Conservation (phyloP, 2,888 invertebrate species). For the Helicoverpa assulta region DNA sequence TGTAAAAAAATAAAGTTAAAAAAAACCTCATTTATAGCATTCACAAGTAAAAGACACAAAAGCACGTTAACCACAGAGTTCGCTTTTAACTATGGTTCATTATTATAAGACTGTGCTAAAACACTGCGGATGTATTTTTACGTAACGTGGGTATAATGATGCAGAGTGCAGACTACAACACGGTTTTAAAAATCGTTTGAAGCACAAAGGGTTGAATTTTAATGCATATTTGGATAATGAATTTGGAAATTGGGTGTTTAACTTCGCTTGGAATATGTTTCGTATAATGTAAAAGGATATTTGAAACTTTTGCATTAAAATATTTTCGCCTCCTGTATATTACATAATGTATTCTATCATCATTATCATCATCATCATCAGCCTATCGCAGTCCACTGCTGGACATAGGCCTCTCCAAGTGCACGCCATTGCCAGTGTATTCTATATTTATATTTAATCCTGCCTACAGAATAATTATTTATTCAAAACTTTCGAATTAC, state of each 20-base stretch:
- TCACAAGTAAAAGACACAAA: conserved; percentile 4
- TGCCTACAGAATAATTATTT: no score
- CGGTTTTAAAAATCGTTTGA: conserved; percentile 40
- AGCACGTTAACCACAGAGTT: conserved; percentile 12
- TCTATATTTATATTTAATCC: no score
- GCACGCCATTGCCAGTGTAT: no score
- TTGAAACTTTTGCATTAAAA: background rate
- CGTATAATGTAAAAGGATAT: background rate
- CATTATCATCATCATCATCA: no score
- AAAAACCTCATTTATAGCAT: background rate
- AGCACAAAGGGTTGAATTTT: conserved; percentile 42
- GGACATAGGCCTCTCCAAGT: no score
- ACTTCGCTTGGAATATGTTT: background rate
- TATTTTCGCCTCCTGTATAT: background rate
- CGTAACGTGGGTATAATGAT: conserved; percentile 48
- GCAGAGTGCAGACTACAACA: conserved; percentile 43
- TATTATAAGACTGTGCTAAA: conserved; percentile 18
- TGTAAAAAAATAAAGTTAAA: background rate
- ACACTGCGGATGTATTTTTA: conserved; percentile 45
- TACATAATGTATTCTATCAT: no score
- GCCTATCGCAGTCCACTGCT: no score
- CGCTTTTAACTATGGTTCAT: conserved; percentile 29
- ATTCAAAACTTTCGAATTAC: no score
- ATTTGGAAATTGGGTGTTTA: conserved; percentile 23
- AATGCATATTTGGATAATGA: conserved; percentile 33